Conservation (phyloP, 2,888 invertebrate species). For the Drosophila stalkeri region DNA sequence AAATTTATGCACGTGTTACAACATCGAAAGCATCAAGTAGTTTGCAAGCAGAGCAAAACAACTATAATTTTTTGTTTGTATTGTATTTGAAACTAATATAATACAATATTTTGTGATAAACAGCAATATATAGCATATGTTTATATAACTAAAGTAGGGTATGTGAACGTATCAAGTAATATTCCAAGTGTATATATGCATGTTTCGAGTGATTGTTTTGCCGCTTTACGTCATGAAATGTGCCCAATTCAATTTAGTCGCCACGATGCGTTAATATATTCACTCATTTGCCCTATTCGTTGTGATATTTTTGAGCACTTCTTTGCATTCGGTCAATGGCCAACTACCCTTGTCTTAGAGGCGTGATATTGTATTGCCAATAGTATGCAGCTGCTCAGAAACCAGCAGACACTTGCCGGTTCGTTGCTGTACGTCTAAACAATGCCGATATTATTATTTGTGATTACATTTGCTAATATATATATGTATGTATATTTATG, state of each 20-base stretch:
- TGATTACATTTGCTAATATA: constrained; percentile 2
- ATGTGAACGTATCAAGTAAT: no score
- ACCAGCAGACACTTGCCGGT: constrained; percentile 30
- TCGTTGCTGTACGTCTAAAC: constrained; percentile 14
- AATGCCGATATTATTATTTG: constrained; percentile 22
- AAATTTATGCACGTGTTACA: constrained; percentile 46
- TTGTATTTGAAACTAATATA: neutral
- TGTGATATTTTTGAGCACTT: constrained; percentile 33
- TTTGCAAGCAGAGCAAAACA: constrained; percentile 20
- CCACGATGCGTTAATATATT: constrained; percentile 2
- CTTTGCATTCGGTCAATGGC: constrained; percentile 14
- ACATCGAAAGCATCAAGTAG: constrained; percentile 64
- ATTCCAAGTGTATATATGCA: no score
- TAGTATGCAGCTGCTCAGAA: neutral
- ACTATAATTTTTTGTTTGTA: no score
- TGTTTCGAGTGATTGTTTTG: neutral
- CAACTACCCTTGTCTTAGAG: constrained; percentile 20
- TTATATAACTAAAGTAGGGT: no score
- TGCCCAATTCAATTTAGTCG: constrained; percentile 5
- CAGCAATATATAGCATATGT: constrained; percentile 6
- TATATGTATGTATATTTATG: neutral
- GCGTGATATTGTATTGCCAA: constrained; percentile 4
- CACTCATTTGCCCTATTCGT: constrained; percentile 15
- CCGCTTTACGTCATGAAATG: constrained; percentile 32
- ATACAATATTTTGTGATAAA: constrained; percentile 15